These are phyloP conservation scores for Suillia variegata DNA, from an alignment of 2,888 invertebrate species.

Conservation along the genomic window DNA sequence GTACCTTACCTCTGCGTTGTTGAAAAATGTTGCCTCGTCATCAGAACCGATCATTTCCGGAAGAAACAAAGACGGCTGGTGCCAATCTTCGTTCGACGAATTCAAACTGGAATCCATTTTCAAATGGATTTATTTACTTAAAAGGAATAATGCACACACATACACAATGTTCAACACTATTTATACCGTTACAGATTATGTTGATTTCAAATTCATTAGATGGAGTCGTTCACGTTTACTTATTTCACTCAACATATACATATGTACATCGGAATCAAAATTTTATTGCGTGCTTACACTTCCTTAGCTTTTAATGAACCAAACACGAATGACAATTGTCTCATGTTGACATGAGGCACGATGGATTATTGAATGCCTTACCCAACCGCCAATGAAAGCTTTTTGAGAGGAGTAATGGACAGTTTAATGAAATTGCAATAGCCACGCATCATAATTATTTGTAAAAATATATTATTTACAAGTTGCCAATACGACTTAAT, in stretches of 20 bases:
- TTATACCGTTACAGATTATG: no score
- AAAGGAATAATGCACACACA: not conserved
- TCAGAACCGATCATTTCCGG: not conserved
- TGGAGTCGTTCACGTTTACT: not conserved
- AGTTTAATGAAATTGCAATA: no score
- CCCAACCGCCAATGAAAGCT: no score
- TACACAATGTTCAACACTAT: not conserved
- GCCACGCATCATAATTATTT: no score
- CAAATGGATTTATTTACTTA: no score
- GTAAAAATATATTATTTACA: no score
- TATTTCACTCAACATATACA: not conserved
- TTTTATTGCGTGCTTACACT: not conserved
- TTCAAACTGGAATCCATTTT: not conserved
- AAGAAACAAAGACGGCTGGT: not conserved
- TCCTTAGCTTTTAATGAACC: conserved; percentile 4
- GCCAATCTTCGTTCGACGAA: not conserved
- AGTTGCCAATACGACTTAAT: no score
- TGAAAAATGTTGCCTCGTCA: not conserved
- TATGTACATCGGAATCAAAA: no score
- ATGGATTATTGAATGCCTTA: no score
- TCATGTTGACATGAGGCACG: not conserved
- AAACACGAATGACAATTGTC: conserved; percentile 1
- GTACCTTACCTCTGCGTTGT: not conserved
- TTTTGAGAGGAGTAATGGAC: no score
- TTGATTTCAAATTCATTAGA: no score